Evolutionary conservation across 2,888 invertebrate species (phyloP), one percentile per base, ranked within the genome.

Genomic region (Boloria euphrosyne): DNA sequence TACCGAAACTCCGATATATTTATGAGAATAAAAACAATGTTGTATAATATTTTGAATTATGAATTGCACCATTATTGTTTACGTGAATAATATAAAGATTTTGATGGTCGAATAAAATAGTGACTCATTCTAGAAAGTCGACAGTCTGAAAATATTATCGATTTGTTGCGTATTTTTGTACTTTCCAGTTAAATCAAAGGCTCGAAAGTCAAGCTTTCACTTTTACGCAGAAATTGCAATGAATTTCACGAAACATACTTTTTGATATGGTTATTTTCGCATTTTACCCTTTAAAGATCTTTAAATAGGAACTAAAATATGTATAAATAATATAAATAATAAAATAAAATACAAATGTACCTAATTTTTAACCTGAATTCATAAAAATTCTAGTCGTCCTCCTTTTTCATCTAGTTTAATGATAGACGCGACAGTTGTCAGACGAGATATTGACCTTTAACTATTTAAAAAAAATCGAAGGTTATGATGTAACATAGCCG

Each of bases 401-500:
- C 27, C 16, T 10, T 16, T 46, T 2, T n/a, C 5, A n/a, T 1
- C 1, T 58, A 7, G 13, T 31, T n/a, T 49, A 38, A 49, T 16
- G 17, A 49, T 49, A 59, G 31, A 59, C 22, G 17, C 17, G 59
- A 59, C 59, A 59, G 16, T 31, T 18, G 54, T 49, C 47, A 47
- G 27, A 43, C 62, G 16, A 54, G 44, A 31, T 64, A 64, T 59
- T 64, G 47, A 67, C 63, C 63, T 61, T 60, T 61, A 52, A 47
- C n/a, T 60, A 55, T 16, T 47, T 38, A 18, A 53, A 43, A n/a
- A 44, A 53, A 68, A 54, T 54, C 44, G 58, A 62, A 65, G 58
- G 61, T 62, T 54, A 47, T 68, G 61, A 62, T 58, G 62, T 68
- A 52, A 68, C 62, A 55, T 17, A 47, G 13, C 49, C 16, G 52